A percentile compares a stretch with the other conserved stretches of the same genome.
These are phyloP conservation scores for Trichoplax adhaerens DNA, from an alignment of 37 sponge, comb jelly and placozoan species.

Conservation along the genomic window DNA sequence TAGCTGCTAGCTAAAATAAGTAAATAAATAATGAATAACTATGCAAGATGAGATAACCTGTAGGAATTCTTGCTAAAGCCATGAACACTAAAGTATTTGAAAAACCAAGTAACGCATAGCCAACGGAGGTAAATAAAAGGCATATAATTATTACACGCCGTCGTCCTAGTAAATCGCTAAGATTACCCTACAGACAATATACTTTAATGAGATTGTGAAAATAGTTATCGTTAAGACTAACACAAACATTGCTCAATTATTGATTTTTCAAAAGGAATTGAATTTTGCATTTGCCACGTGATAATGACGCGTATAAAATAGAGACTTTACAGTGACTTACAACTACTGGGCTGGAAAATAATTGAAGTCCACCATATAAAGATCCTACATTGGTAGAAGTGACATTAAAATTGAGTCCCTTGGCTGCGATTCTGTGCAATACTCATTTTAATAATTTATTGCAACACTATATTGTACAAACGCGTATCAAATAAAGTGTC, in stretches of 20 bases:
- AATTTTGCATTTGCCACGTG: no score
- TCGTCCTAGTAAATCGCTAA: slow-evolving; percentile 49
- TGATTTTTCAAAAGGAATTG: no score
- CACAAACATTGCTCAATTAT: no score
- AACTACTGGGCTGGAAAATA: slow-evolving; percentile 36
- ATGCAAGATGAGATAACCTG: slow-evolving; percentile 10
- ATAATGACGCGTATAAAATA: neutral
- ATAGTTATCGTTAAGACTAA: no score
- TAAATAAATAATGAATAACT: neutral
- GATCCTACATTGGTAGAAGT: slow-evolving; percentile 21
- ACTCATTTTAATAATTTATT: no score
- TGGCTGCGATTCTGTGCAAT: no score
- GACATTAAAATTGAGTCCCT: no score
- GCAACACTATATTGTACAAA: no score
- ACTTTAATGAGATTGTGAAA: no score
- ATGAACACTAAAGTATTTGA: slow-evolving; percentile 15
- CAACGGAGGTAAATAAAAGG: slow-evolving; percentile 20
- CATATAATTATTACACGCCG: slow-evolving; percentile 23
- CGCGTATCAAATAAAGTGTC: no score
- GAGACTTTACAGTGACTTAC: slow-evolving; percentile 7
- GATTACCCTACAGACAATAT: slow-evolving; percentile 19
- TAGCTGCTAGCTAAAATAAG: neutral
- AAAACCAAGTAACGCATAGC: slow-evolving; percentile 25
- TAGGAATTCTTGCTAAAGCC: slow-evolving; percentile 30
- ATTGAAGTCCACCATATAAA: slow-evolving; percentile 43